Evolutionary conservation across 37 sponge, comb jelly and placozoan species (phyloP).

Genomic region (Chondrosia reniformis): DNA sequence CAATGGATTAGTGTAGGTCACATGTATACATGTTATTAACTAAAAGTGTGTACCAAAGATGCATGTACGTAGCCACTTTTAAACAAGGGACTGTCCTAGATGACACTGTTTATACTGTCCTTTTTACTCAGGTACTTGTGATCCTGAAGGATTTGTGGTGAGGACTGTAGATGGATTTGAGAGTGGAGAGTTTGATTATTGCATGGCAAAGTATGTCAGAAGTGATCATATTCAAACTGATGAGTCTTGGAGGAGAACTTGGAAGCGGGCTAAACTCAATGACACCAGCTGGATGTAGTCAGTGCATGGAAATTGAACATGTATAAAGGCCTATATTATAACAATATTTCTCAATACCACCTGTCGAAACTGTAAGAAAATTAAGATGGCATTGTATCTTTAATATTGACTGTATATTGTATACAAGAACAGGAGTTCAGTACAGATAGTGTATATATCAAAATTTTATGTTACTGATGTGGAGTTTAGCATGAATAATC

Average conservation of each 20-base stretch:
- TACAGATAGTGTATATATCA: background rate
- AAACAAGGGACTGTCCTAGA: too few species aligned
- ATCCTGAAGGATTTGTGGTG: slow-evolving; percentile 74
- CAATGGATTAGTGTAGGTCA: too few species aligned
- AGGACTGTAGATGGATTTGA: slow-evolving; percentile 39
- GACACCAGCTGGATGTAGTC: too few species aligned
- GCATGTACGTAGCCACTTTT: too few species aligned
- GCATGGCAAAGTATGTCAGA: slow-evolving; percentile 57
- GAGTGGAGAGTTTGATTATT: slow-evolving; percentile 26
- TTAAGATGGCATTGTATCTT: background rate
- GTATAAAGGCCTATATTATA: too few species aligned
- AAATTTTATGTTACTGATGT: too few species aligned
- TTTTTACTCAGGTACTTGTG: slow-evolving; percentile 20
- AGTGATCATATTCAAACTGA: slow-evolving; percentile 64
- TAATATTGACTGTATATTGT: background rate
- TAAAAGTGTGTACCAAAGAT: too few species aligned
- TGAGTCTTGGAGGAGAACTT: slow-evolving; percentile 61
- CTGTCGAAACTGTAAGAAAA: background rate
- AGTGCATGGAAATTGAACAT: background rate
- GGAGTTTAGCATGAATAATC: too few species aligned
- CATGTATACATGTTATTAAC: background rate
- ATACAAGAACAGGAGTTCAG: background rate
- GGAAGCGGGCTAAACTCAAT: slow-evolving; percentile 62
- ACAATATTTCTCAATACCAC: too few species aligned
- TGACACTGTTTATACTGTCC: background rate